Evolutionary conservation across 2,113 vertebrate genomes (phyloP), one percentile per base, ranked within the genome.

Genomic region (Ctenodactylus gundi): DNA sequence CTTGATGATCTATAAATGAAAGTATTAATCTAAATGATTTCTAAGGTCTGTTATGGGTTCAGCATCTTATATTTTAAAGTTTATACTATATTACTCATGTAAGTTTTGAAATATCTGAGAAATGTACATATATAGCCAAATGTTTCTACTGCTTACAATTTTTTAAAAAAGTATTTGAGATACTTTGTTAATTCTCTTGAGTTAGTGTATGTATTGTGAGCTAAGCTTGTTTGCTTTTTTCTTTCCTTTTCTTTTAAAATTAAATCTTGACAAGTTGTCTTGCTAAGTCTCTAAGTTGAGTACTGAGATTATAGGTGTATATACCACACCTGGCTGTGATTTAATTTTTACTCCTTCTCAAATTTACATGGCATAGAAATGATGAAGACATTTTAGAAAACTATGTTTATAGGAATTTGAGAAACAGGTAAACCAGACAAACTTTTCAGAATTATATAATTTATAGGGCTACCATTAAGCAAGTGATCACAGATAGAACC

Each of bases 81-180:
- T 90, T 70, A 39, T 78, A 25, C 14, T 88, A 49, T n/a, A 31
- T 75, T 89, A 68, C 62, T 76, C 31, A 62, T 46, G 27, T 1
- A 84, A 20, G 88, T 88, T 73, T 93, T 93, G 36, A 88, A 81
- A 57, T 85, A 75, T 6, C 29, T 91, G 75, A 65, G 36, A 89
- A 82, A 13, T 57, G 57, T 57, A 27, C 58, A 76, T 27, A 67
- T 64, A 58, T 57, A 81, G 39, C 8, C 46, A 85, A 62, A 44
- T 81, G 57, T 68, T 62, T 91, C 55, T 91, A 51, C n/a, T 57
- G 31, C 57, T 85, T 81, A 85, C 68, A 70, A 57, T 68, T 85
- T 87, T 78, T 36, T 41, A 31, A 34, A 67, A 44, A 88, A 57
- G 72, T n/a, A 73, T 78, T 68, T 18, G 53, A 80, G 36, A 80